Base-by-base conservation (phyloP, 2,113 vertebrate genomes). In the Tachysurus vachellii region DNA sequence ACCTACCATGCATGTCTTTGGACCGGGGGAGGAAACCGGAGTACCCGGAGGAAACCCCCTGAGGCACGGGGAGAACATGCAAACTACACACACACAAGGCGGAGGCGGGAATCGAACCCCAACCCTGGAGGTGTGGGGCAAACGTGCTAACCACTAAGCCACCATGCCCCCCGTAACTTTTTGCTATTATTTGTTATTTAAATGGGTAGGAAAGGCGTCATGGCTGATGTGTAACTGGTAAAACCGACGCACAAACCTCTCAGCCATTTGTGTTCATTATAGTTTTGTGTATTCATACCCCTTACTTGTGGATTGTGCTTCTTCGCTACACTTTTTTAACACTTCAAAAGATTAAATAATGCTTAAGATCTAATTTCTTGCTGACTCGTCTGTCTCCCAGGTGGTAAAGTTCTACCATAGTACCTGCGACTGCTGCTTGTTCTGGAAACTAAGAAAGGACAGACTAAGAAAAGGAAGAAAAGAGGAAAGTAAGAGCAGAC, bases 281-380 rank as follows among this genome's bases (percentile, higher is more conserved):
- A 53, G 26, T 62, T n/a, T n/a, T 85, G 26, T 77, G n/a, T 16
- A 28, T 64, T 1, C n/a, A 17, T 56, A 36, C 66, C 31, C 42
- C 26, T 42, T 19, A 31, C n/a, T 28, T 66, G 3, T 31, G 44
- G 57, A 9, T 79, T 23, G 50, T 62, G 70, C 42, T 62, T 50
- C 28, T 75, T 28, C 62, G 14, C 86, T 66, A 64, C 73, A 76
- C 12, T 53, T 68, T 61, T 88, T 44, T 70, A 28, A 23, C 70
- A 31, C 75, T 80, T 80, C 5, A 47, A 23, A 59, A 23, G 64
- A 1, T 85, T 12, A 44, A 44, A 56, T 84, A 64, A 84, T 82
- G 44, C 50, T 90, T 89, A 66, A 88, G 87, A 64, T 90, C 88
- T 88, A 88, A 91, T 81, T 47, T 88, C 57, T 86, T 80, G 59